Evolutionary conservation across 2,888 invertebrate genomes (phyloP), one percentile per base, ranked within the genome.

Genomic region (Netelia fuscicornis): DNA sequence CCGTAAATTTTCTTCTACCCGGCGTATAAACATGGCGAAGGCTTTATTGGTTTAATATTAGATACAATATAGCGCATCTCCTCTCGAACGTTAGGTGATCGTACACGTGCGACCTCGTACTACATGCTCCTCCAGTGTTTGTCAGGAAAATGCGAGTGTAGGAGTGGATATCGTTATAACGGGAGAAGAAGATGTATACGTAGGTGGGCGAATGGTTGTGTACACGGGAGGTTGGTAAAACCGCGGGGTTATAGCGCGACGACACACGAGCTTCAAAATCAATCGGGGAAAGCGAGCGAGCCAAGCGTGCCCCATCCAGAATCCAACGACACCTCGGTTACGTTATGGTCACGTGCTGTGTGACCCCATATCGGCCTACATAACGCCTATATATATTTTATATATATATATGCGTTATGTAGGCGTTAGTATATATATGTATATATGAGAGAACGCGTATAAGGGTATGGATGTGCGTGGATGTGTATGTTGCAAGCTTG

Each of bases 41-140:
- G 80, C 25, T 86, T 86, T 86, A 86, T 86, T 80, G 83, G 74
- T 83, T 85, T 74, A 81, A 86, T 86, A 87, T 87, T 84, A 83
- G 82, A 87, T 83, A 83, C 82, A 80, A 86, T 87, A 86, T 86
- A 83, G 77, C 70, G 56, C 70, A 54, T 20, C 54, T 78, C 62
- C 62, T 78, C 23, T 68, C 48, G 70, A 60, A 78, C 70, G 70
- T 78, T 78, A 71, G 70, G 62, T 70, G 37, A 37, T 60, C 52
- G 60, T 37, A 11, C 62, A 52, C 70, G 30, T 52, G 17, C 48
- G 37, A 6, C 37, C 37, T 37, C 37, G 37, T 37, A 37, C 37
- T 37, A 37, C 37, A 37, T 37, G 37, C 8, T 37, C 6, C 37
- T 37, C 6, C 37, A 37, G 37, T 6, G 37, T 37, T 37, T 37